Conservation (phyloP, 2,113 vertebrate genomes). For the Aleadryas rufinucha region DNA sequence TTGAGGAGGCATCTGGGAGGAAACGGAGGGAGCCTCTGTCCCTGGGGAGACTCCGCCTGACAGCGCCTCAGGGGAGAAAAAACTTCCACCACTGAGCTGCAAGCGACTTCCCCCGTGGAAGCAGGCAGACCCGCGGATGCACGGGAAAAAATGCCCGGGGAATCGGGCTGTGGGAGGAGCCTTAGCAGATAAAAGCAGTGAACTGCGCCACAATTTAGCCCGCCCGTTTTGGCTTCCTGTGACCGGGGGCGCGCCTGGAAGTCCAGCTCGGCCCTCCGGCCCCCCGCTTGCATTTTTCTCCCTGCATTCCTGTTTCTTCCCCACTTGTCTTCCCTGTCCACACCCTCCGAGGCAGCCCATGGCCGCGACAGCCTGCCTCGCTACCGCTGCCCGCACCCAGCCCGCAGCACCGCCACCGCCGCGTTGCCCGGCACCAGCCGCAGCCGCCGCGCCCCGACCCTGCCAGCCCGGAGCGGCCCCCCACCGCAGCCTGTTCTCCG, state of each 20-base stretch:
- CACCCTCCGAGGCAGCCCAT: neutral
- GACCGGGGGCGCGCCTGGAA: neutral
- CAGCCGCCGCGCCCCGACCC: no score
- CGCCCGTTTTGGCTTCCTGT: neutral
- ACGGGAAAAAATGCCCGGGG: neutral
- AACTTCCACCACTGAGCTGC: no score
- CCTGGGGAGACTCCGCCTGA: neutral
- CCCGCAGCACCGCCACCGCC: neutral
- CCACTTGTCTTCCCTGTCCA: no score
- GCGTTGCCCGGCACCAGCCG: no score
- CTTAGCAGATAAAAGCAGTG: neutral
- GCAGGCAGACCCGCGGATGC: neutral
- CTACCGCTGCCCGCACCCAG: neutral
- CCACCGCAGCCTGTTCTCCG: neutral
- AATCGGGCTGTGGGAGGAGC: neutral
- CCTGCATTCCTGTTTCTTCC: neutral
- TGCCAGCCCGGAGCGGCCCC: no score
- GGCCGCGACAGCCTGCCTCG: neutral
- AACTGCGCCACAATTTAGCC: neutral
- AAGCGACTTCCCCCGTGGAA: neutral
- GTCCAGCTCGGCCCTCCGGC: neutral
- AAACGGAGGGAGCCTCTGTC: neutral
- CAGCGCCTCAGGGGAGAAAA: neutral
- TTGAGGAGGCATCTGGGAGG: neutral
- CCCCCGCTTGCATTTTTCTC: neutral